Conservation (phyloP, 2,888 invertebrate species). For the Globia sparganii region DNA sequence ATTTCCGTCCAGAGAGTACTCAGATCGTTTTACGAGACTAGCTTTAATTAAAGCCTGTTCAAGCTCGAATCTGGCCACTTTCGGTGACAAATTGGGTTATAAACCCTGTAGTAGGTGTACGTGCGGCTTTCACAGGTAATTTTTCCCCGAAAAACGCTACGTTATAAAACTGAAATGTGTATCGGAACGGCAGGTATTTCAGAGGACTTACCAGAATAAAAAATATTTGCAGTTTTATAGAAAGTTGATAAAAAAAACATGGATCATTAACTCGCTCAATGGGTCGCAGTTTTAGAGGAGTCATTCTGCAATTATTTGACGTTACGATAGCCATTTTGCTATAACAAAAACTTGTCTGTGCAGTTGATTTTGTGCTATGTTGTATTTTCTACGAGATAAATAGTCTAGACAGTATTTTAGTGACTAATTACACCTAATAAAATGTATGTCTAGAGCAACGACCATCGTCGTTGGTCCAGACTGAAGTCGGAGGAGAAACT, state of each 20-base stretch:
- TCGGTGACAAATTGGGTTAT: constrained; percentile 54
- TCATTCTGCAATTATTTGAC: constrained; percentile 18
- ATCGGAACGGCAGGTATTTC: constrained; percentile 24
- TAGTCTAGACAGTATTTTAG: constrained; percentile 44
- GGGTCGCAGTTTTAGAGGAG: constrained; percentile 4
- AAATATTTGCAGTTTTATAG: constrained; percentile 13
- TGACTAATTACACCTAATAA: constrained; percentile 49
- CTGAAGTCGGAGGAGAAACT: constrained; percentile 25
- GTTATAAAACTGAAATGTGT: constrained; percentile 15
- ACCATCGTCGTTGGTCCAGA: too few species aligned
- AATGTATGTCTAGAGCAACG: too few species aligned
- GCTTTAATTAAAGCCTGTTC: constrained; percentile 59
- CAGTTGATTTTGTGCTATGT: not conserved
- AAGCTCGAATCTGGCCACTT: constrained; percentile 50
- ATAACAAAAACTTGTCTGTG: not conserved
- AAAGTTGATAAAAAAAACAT: constrained; percentile 34
- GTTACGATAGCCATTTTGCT: constrained; percentile 1
- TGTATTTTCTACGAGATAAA: constrained; percentile 17
- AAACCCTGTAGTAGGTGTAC: constrained; percentile 40
- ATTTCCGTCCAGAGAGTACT: constrained; percentile 21
- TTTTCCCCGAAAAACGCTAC: constrained; percentile 32
- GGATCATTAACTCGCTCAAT: constrained; percentile 19
- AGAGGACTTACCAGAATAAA: not conserved
- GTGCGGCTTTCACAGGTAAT: constrained; percentile 35
- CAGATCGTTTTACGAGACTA: constrained; percentile 43